Base-by-base conservation (phyloP, 1,140 invertebrate genomes). In the Triops cancriformis region DNA sequence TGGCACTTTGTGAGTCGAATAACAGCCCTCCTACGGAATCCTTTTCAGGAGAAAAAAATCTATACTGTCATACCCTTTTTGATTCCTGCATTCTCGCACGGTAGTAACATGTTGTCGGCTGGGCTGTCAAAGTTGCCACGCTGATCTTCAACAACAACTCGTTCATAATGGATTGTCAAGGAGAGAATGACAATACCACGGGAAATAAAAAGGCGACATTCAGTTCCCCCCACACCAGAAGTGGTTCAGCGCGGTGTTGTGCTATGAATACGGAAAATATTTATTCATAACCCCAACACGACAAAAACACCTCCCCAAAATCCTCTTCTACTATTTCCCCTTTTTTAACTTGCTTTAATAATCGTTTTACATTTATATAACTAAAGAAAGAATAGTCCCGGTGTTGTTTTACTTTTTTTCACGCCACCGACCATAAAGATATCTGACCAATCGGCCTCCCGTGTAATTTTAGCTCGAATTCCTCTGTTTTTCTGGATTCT, bases 141-240 rank as follows among this genome's bases (percentile, higher is more conserved):
- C 51, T 64, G 51, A 64, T 64, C 51, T 64, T 23, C 51, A 64
- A 23, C 51, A 64, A 64, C 51, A 64, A 64, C 23, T n/a, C 51
- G 14, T 64, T n/a, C 51, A 64, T 64, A 64, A 23, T 9, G 51
- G 51, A 64, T 64, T 64, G 51, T 64, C 18, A 23, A 64, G 51
- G 51, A 10, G 23, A 9, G n/a, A 64, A 64, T 0, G 18, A 64
- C 6, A 64, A 18, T 1, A n/a, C 18, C 51, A n/a, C 18, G 18
- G 10, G 1, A 64, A 64, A 64, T 23, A 4, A 37, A 37, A 37
- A 64, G 6, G 51, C 14, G 5, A 64, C 51, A 64, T 64, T 64
- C 51, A 64, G 51, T 64, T 64, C 51, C 3, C 51, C 18, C 23
- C 10, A 9, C 9, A 64, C 51, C 31, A 64, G 51, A 23, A 23